Base-by-base conservation (phyloP, 2,797 vertebrate species). In the Danio jaintianensis region DNA sequence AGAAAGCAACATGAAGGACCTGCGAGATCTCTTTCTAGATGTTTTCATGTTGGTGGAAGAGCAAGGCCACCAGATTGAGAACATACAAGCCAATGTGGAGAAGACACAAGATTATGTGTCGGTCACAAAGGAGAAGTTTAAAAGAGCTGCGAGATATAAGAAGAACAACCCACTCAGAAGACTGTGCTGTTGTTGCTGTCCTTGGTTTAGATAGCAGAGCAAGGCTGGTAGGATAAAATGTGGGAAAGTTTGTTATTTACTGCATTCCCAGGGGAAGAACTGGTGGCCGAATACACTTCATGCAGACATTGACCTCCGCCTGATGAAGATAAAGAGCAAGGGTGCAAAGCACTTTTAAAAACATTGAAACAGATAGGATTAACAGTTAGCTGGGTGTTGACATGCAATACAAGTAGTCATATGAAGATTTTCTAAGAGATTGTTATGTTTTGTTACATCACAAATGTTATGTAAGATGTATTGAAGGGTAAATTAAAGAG, bases 101-200 rank as follows among this genome's bases (percentile, higher is more conserved):
- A 92, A 92, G 52, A 95, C 96, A 2, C 94, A 96, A 83, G 96
- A 99, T 76, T 98, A 95, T 1, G 93, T 96, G 58, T 91, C 85
- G 29, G 89, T 45, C 1, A 91, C 94, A 58, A 96, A 87, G 53
- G 96, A 99, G 86, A 96, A 96, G 87, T 96, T 98, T 82, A 95
- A 95, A 85, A 83, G 93, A 68, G 97, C 97, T 29, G 93, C 92
- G 42, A 96, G 92, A 78, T 99, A 98, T 76, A 95, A 91, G 88
- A 96, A 90, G 89, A 96, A 91, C 86, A 96, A 97, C 82, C 96
- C 95, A 10, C 91, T 97, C 47, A 93, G 89, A 83, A 91, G 84
- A 78, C 64, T 98, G 53, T 98, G 95, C 82, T 98, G 96, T 85
- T 98, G 96, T 87, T 99, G 97, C 68, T 98, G 94, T 47, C 94